These are phyloP conservation scores for Sebastes kiyomatsui DNA, from an alignment of 2,797 vertebrate genomes.

Conservation along the genomic window DNA sequence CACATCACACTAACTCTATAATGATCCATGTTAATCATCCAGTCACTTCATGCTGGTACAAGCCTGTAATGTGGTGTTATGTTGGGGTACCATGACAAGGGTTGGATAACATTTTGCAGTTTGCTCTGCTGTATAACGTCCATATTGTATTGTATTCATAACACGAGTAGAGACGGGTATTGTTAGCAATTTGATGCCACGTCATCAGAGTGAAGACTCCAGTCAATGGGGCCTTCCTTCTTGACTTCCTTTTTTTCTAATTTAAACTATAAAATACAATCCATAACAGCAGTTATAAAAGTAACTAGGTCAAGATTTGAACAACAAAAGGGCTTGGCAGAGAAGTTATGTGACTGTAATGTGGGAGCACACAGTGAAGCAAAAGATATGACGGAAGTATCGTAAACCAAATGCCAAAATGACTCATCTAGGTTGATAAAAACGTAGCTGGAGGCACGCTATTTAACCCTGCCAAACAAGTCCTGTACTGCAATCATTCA, in stretches of 20 bases:
- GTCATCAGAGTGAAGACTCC: too few species aligned
- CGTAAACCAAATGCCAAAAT: constrained; percentile 15
- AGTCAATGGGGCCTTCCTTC: neutral
- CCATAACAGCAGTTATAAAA: neutral
- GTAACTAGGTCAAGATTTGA: neutral
- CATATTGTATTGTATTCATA: too few species aligned
- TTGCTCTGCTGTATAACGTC: too few species aligned
- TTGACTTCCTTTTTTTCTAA: neutral
- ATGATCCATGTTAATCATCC: too few species aligned
- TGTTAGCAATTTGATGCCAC: neutral
- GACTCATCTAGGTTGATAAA: constrained; percentile 1
- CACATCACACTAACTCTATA: too few species aligned
- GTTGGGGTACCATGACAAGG: too few species aligned
- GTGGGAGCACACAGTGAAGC: neutral
- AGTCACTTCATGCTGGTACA: too few species aligned
- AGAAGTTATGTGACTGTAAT: neutral
- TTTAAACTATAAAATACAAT: neutral
- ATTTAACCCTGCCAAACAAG: constrained; percentile 16
- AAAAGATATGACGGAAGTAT: constrained; percentile 7
- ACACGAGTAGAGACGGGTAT: too few species aligned
- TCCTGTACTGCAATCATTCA: constrained; percentile 12
- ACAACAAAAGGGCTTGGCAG: neutral
- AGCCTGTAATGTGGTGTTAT: too few species aligned
- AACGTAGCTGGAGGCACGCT: constrained; percentile 10
- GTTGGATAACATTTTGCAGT: too few species aligned